Conservation (phyloP, 2,113 vertebrate genomes). For the Elanoides forficatus region DNA sequence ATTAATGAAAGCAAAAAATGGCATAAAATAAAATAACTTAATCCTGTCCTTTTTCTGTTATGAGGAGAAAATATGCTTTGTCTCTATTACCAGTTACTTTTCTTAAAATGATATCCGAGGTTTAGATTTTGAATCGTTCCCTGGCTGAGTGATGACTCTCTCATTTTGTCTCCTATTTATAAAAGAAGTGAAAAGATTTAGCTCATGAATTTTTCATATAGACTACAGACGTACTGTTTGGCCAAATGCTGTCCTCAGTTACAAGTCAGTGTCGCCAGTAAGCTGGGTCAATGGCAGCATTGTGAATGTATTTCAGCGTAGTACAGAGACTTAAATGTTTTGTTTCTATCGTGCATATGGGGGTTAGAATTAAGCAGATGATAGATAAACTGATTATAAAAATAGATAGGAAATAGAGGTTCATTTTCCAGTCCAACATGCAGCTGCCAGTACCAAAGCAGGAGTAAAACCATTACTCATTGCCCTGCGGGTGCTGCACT, state of each 20-base stretch:
- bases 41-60: not conserved
- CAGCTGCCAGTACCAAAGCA: constrained; percentile 48
- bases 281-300: not conserved
- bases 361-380: constrained; percentile 33
- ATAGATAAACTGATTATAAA: constrained; percentile 43
- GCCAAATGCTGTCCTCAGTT: not conserved
- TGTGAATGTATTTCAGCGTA: not conserved
- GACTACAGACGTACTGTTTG: not conserved
- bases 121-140: not conserved
- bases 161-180: constrained; percentile 1
- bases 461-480: constrained; percentile 62
- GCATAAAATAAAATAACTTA: not conserved
- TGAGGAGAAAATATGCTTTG: not conserved
- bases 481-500: constrained; percentile 48
- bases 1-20: not conserved
- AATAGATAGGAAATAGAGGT: constrained; percentile 52
- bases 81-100: not conserved
- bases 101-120: not conserved
- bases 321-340: not conserved
- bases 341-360: not conserved
- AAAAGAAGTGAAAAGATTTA: constrained; percentile 22
- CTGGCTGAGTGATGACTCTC: not conserved
- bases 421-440: constrained; percentile 49
- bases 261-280: not conserved
- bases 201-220: not conserved